Evolutionary conservation across 2,113 vertebrate species (phyloP), one percentile per base, ranked within the genome.

Genomic region (Platichthys stellatus): DNA sequence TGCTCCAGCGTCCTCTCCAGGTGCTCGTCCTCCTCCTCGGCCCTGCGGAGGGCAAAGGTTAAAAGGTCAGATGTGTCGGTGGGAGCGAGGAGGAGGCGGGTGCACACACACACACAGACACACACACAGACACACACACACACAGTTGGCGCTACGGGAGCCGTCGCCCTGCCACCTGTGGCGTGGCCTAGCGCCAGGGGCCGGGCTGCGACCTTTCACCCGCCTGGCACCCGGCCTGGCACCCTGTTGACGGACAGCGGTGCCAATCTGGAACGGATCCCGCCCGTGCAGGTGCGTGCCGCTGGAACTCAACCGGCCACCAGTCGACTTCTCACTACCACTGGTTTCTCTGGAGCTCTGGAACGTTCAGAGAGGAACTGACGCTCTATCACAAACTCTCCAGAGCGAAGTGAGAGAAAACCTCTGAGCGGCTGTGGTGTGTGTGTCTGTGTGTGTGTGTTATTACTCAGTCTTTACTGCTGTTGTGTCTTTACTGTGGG

Each of bases 21-120:
- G 94, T 98, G 98, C 86, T 99, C 98, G 76, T 99, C 97, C 93
- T 98, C 97, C 90, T 98, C 97, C 93, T 99, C 97, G 1, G 98
- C 97, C 94, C 97, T 98, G 92, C 24, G 58, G 77, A 87, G 54
- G 63, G 69, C 67, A 90, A 72, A 83, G 88, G 72, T 84, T 84
- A 90, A 67, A 83, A 77, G 86, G 84, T 89, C 87, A 92, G 76
- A 85, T 69, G 76, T 43, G 66, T 66, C 9, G 0, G 14, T 58
- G 28, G 23, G 45, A 38, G 9, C 5, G 18, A 11, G 17, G 28
- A 13, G 57, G 20, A 2, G 26, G 47, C 15, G 23, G 2, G 24
- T 18, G 45, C 45, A 10, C 51, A n/a, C 51, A 53, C 51, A n/a
- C 51, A n/a, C 49, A 51, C 49, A 51, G 17, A 51, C 20, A 53